Evolutionary conservation across 2,888 invertebrate genomes (phyloP), one percentile per base, ranked within the genome.

Genomic region (Lasioglossum zephyrum): DNA sequence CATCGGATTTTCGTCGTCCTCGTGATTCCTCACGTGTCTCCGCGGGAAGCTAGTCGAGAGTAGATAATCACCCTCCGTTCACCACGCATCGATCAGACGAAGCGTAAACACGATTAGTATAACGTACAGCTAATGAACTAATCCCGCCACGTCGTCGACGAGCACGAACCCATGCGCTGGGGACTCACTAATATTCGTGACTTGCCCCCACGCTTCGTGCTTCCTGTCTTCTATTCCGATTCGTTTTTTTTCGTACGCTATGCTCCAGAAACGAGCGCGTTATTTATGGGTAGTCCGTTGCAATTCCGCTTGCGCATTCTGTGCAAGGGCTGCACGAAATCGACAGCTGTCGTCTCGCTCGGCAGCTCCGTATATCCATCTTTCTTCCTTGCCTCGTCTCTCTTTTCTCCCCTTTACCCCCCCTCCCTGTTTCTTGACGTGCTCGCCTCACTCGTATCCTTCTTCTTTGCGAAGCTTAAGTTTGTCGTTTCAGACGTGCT

Each of bases 331-430:
- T 87, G 90, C 90, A 91, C 89, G 87, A 90, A 93, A 93, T 94
- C 93, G 93, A 93, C 93, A 94, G 93, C 93, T 94, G 93, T 94
- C 93, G 91, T 90, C 90, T 88, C 87, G 88, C 88, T 89, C 91
- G 86, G 88, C 88, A 88, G 87, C 87, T 87, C 76, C 90, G 86
- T 89, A 88, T 89, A 90, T 88, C 88, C 92, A 87, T 91, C 90
- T 88, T 90, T 87, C 87, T 82, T 47, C 60, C 36, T 49, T 73
- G 1, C 57, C 22, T 57, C 66, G 47, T 36, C 60, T 6, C 70
- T 44, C 41, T 72, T 66, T 39, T 22, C 57, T 49, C 76, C 66
- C 22, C 49, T 57, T n/a, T 31, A 6, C 36, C 31, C 69, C 73
- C n/a, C 63, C 18, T 26, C 31, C 69, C 73, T 81, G 87, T 87